phyloP scores from a whole-genome alignment of 2,113 vertebrate species.

The Platanista minor region DNA sequence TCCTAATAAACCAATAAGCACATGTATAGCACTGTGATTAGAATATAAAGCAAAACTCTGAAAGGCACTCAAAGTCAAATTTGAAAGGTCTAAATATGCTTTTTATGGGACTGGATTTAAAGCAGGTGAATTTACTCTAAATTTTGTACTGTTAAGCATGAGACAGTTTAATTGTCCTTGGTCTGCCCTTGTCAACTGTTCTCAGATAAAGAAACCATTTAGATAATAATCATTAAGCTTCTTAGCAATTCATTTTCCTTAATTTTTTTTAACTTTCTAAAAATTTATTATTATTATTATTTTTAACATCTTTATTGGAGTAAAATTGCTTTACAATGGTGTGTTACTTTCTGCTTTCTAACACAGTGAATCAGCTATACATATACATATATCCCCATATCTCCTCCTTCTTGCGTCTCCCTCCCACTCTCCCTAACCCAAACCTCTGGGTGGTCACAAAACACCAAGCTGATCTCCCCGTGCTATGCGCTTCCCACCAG shows the following conservation, averaged over 20 bases:
- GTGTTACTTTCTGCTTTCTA: no score
- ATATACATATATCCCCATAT: no score
- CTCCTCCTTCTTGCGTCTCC: no score
- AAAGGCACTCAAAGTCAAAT: not conserved
- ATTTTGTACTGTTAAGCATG: not conserved
- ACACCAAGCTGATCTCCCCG: no score
- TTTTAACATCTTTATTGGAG: no score
- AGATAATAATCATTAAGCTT: not conserved
- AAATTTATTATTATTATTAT: no score
- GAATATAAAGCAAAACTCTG: not conserved
- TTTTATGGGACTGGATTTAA: not conserved
- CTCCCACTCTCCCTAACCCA: no score
- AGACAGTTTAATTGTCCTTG: not conserved
- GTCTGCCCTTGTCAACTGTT: not conserved
- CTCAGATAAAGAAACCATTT: not conserved
- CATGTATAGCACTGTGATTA: not conserved
- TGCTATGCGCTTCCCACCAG: no score
- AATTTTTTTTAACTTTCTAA: not conserved
- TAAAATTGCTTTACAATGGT: no score
- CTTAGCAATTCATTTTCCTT: not conserved
- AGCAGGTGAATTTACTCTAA: not conserved
- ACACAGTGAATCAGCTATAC: no score
- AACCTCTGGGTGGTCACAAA: no score
- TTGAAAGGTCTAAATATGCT: not conserved
- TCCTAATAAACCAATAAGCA: not conserved